Percentiles rank a stretch among this genome's conserved stretches.
Evolutionary conservation across 2,797 vertebrate species (phyloP).

Genomic region (Cuculus canorus): DNA sequence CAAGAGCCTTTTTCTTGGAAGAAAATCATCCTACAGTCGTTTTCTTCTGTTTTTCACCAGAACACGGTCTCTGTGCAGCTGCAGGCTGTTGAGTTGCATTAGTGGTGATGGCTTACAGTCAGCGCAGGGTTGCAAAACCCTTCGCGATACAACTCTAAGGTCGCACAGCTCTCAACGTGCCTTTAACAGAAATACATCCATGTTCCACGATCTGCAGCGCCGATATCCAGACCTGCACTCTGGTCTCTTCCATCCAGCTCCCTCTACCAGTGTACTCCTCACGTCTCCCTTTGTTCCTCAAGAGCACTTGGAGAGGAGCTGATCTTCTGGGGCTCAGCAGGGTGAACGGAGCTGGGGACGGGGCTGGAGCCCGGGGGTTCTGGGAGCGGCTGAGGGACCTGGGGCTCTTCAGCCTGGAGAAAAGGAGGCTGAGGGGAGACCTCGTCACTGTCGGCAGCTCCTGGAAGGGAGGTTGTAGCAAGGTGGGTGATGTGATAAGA

Average conservation of each 20-base stretch:
- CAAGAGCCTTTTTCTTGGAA: not conserved
- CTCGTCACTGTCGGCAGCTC: no score
- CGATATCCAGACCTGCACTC: not conserved
- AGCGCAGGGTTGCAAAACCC: accelerated
- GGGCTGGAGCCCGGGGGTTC: no score
- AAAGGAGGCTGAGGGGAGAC: no score
- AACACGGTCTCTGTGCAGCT: not conserved
- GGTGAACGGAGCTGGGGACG: not conserved
- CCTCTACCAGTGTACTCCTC: accelerated
- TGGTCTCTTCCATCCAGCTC: no score
- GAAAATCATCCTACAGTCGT: not conserved
- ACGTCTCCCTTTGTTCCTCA: not conserved
- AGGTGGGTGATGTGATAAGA: no score
- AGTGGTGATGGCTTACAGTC: not conserved
- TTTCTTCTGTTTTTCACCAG: not conserved
- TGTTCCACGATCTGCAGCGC: not conserved
- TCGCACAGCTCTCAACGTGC: not conserved
- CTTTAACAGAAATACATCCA: not conserved
- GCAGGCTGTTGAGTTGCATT: not conserved
- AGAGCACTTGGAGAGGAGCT: not conserved
- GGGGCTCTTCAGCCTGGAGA: no score
- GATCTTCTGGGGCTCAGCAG: not conserved
- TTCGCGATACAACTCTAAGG: accelerated
- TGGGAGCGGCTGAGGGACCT: no score
- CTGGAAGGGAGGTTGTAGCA: no score